Evolutionary conservation across 2,797 vertebrate species (phyloP), one percentile per base, ranked within the genome.

Genomic region (Micropoecilia bifurca): DNA sequence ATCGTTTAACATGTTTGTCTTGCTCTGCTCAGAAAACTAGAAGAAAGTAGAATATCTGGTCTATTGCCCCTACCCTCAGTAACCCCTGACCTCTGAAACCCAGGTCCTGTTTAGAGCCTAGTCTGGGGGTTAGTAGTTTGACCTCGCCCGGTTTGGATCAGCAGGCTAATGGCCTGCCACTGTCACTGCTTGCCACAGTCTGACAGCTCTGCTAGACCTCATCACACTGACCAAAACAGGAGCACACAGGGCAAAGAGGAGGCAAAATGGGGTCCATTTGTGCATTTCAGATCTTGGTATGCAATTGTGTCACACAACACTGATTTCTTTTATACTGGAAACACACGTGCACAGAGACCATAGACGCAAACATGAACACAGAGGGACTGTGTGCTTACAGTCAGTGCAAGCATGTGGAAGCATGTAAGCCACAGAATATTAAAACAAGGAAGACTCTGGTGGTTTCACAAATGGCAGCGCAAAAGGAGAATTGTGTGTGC

Each of bases 401-500:
- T 80, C 87, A 77, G 76, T 87, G 84, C 80, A 92, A 88, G 82
- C 85, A 91, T 91, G 88, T 85, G 78, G 81, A 91, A 86, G 89
- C 87, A 90, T 93, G 90, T 91, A 88, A 82, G 25, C 90, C 88
- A 86, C 89, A 90, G 93, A 93, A 93, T 92, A 93, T 93, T 91
- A 90, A 92, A 87, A 91, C 94, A 90, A 91, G 90, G 85, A 86
- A 28, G 63, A 89, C 88, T 91, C 81, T 92, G 90, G 87, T 91
- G 89, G 87, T 90, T 88, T 90, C 87, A 86, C 85, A 30, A 90
- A 89, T 78, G 78, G 81, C 81, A 83, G 16, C 43, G 90, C 85
- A 92, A 76, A 90, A 82, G 84, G 83, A 90, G 87, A 88, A 89
- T 86, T 66, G 33, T 66, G 28, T 61, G 55, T 57, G 57, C 6